Conservation (phyloP, 2,888 invertebrate species). For the Sphaerophoria taeniata region DNA sequence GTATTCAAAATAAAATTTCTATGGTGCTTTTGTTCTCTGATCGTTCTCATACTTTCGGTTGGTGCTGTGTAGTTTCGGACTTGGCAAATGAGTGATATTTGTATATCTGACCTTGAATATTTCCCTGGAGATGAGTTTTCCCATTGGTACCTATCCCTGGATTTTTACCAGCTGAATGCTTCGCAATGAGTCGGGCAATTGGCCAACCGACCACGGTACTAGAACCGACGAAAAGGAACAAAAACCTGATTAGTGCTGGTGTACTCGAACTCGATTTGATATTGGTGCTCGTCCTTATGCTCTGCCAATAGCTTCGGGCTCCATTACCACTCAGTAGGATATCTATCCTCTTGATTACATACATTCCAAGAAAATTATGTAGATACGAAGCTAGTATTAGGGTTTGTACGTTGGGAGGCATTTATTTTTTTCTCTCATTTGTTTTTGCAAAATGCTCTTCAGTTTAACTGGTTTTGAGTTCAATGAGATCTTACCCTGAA, state of each 20-base stretch:
- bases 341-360: slow-evolving; percentile 53
- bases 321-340: background rate
- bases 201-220: slow-evolving; percentile 23
- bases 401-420: too few species aligned
- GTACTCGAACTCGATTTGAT: background rate
- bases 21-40: slow-evolving; percentile 5
- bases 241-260: slow-evolving; percentile 51
- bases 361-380: slow-evolving; percentile 35
- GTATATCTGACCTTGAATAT: slow-evolving; percentile 47
- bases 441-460: slow-evolving; percentile 18
- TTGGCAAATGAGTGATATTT: too few species aligned
- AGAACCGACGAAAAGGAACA: slow-evolving; percentile 41
- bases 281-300: too few species aligned
- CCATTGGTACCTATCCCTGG: background rate
- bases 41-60: background rate
- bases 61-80: background rate
- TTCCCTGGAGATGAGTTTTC: slow-evolving; percentile 10
- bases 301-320: background rate
- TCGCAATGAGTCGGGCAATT: slow-evolving; percentile 38
- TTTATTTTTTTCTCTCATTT: too few species aligned
- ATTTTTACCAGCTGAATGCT: slow-evolving; percentile 3
- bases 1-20: slow-evolving; percentile 28
- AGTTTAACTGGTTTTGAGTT: slow-evolving; percentile 29
- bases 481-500: slow-evolving; percentile 17
- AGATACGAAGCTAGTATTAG: slow-evolving; percentile 33